Evolutionary conservation across 2,797 vertebrate species (phyloP), one percentile per base, ranked within the genome.

Genomic region (Chelonia mydas): DNA sequence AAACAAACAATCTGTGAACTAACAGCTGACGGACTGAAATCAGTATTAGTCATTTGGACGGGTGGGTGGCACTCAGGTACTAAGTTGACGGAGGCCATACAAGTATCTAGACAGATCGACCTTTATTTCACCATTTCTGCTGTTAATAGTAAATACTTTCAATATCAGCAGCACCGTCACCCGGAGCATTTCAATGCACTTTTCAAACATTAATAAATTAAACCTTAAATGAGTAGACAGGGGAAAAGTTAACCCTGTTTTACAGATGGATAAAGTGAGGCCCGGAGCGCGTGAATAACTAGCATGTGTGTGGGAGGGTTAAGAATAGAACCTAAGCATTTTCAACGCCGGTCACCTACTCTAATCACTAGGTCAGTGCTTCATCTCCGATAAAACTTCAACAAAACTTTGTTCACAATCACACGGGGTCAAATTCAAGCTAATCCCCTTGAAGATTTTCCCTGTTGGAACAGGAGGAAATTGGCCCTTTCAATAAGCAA

Each of bases 401-500:
- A 77, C 28, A 77, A 31, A 77, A 31, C 45, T 72, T 41, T 49
- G 27, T 49, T 77, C 8, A 31, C 74, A 47, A 16, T 5, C 6
- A 27, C 19, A 3, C 11, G 3, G 28, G 83, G 65, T 41, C 8
- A 47, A 23, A 49, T 3, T 45, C 68, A 89, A 79, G n/a, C 2
- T 53, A 11, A 65, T 11, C 28, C 74, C 79, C 41, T 54, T 3
- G 54, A 17, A 84, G 28, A 68, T 28, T 55, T 11, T 5, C 6
- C 85, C 11, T 12, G 15, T 0, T 28, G 17, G 47, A 33, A 53
- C 0, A 7, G 0, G 33, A 53, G 54, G 17, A 7, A 1, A 33
- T 1, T 0, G 83, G 81, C 33, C 82, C 54, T 59, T 6, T 5
- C 3, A 27, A 50, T 81, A 51, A 83, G 12, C 54, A 31, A 81